Base-by-base conservation (phyloP, 1,140 invertebrate species). In the Solen grandis region DNA sequence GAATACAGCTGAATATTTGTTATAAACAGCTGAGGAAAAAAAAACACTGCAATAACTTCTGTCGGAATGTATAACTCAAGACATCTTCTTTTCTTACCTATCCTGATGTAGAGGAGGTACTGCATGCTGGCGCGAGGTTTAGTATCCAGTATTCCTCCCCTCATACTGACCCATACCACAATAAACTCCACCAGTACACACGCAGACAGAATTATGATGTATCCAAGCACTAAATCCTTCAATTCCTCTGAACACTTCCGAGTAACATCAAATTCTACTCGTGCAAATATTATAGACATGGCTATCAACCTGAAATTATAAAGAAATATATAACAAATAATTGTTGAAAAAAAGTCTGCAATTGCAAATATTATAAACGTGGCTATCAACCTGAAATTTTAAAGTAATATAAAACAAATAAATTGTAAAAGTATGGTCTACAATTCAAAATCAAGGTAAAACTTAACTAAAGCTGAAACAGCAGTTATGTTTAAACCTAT, bases 121-220 rank as follows among this genome's bases (percentile, higher is more conserved):
- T 96, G 95, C 93, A 97, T 96, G 74, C 95, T 94, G 54, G 94
- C 93, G 60, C 97, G 92, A 0, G 95, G 95, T 33, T 93, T 93
- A 0, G 95, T 95, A 86, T 97, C 94, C 68, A 97, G 93, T 85
- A 97, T 97, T 83, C 95, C 96, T 68, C 97, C 97, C 76, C 96
- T 93, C 91, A 96, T 94, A 63, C 96, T 96, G 63, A 96, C 94
- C 80, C 95, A 93, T 81, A 95, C 95, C 77, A 97, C 95, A 76
- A 93, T 94, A 57, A 95, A 92, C 91, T 97, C 97, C 57, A 96
- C 93, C 36, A 95, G 87, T 87, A 96, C 93, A 59, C 95, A 95
- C 66, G 94, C 93, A 83, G 92, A 87, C 81, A 96, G 93, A 82
- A 97, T 94, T 29, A 93, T 93, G 72, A 96, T 90, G 90, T 97